Conservation (phyloP, 2,888 invertebrate genomes). For the Megamerina dolium region DNA sequence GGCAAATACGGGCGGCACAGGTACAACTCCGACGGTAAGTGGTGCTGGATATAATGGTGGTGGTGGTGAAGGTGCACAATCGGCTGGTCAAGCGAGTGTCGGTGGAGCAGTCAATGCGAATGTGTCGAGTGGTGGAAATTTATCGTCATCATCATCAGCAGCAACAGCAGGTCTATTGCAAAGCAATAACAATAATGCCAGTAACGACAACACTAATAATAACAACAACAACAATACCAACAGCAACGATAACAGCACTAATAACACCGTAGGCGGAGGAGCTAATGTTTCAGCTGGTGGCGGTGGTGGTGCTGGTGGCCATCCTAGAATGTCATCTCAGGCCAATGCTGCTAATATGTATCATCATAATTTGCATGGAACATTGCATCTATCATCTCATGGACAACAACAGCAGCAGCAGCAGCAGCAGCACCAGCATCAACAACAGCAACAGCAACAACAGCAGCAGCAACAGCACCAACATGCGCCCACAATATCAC, state of each 20-base stretch:
- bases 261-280: conserved; percentile 1
- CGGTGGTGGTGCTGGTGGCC: conserved; percentile 15
- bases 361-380: conserved; percentile 16
- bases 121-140: conserved; percentile 5
- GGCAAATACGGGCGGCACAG: conserved; percentile 9
- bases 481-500: conserved; percentile 21
- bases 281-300: conserved; percentile 1
- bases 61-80: conserved; percentile 2
- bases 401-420: conserved; percentile 22
- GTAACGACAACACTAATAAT: background rate
- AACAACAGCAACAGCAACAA: too few relatives aligned
- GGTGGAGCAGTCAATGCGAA: too few relatives aligned
- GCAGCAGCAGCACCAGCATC: too few relatives aligned
- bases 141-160: too few relatives aligned
- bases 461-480: conserved; percentile 22
- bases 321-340: too few relatives aligned
- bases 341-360: conserved; percentile 18
- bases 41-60: conserved; percentile 7
- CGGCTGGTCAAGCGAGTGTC: background rate
- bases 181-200: background rate
- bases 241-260: background rate
- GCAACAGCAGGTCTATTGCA: background rate
- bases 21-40: too few relatives aligned
- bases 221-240: background rate
- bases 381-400: conserved; percentile 10